Evolutionary conservation across 2,797 vertebrate genomes (phyloP).

Genomic region (Sebastes aleutianus): DNA sequence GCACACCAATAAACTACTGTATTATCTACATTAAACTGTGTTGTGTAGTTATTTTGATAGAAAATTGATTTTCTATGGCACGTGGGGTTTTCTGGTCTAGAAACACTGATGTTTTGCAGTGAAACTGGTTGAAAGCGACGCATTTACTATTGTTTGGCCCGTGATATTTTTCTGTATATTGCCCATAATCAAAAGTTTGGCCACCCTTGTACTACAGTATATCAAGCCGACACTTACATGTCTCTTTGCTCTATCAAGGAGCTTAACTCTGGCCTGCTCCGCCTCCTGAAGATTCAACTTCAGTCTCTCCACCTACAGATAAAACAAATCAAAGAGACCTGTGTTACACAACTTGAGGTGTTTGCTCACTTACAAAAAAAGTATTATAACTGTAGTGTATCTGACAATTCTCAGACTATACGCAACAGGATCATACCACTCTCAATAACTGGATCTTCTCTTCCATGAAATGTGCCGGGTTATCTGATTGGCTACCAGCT

Average conservation of each 20-base stretch:
- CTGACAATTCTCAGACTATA: background rate
- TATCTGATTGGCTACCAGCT: constrained; percentile 37
- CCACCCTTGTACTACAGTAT: background rate
- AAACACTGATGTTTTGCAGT: too few relatives aligned
- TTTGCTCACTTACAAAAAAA: background rate
- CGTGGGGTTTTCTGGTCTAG: too few relatives aligned
- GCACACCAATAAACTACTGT: too few relatives aligned
- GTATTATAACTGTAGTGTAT: background rate
- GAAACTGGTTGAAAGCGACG: too few relatives aligned
- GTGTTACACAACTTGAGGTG: background rate
- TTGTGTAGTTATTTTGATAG: too few relatives aligned
- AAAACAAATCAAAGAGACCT: background rate
- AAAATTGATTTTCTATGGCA: too few relatives aligned
- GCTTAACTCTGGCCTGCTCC: constrained; percentile 72
- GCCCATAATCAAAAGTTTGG: too few relatives aligned
- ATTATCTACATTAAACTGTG: too few relatives aligned
- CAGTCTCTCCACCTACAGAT: constrained; percentile 75
- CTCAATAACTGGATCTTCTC: constrained; percentile 78
- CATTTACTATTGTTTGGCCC: too few relatives aligned
- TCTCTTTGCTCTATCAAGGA: constrained; percentile 83
- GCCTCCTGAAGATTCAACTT: constrained; percentile 71
- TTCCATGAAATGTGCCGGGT: constrained; percentile 61
- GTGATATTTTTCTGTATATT: too few relatives aligned
- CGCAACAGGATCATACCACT: constrained; percentile 61
- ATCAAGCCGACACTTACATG: constrained; percentile 65